These are phyloP conservation scores for Natator depressus DNA, from an alignment of 2,113 vertebrate genomes.

Conservation along the genomic window DNA sequence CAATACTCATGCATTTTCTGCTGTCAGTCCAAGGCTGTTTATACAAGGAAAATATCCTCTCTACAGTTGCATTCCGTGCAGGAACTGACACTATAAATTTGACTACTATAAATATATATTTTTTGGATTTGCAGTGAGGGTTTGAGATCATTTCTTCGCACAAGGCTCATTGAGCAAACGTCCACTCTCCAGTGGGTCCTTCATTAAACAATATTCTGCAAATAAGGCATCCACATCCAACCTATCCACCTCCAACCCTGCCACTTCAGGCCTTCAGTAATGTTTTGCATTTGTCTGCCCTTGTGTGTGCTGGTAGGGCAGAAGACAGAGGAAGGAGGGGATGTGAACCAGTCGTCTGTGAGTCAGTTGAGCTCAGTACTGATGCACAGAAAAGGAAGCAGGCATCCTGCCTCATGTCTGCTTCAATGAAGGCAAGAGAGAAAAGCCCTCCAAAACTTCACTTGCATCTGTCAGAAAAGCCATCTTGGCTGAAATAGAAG, in stretches of 20 bases:
- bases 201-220: constrained; percentile 12
- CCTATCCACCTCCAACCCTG: background rate
- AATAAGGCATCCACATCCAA: background rate
- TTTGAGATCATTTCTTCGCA: background rate
- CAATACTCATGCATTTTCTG: background rate
- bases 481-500: background rate
- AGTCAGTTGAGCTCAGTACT: background rate
- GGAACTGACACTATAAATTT: background rate
- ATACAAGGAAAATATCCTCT: background rate
- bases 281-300: background rate
- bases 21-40: background rate
- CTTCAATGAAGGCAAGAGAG: background rate
- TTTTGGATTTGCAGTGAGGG: background rate
- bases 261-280: background rate
- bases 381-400: background rate
- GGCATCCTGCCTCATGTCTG: constrained; percentile 26
- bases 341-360: background rate
- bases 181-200: background rate
- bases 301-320: background rate
- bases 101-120: background rate
- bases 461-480: background rate
- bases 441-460: background rate
- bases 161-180: background rate
- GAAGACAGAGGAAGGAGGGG: constrained; percentile 40
- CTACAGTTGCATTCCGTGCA: background rate